Base-by-base conservation (phyloP, 2,797 vertebrate species). In the Chelmon rostratus region DNA sequence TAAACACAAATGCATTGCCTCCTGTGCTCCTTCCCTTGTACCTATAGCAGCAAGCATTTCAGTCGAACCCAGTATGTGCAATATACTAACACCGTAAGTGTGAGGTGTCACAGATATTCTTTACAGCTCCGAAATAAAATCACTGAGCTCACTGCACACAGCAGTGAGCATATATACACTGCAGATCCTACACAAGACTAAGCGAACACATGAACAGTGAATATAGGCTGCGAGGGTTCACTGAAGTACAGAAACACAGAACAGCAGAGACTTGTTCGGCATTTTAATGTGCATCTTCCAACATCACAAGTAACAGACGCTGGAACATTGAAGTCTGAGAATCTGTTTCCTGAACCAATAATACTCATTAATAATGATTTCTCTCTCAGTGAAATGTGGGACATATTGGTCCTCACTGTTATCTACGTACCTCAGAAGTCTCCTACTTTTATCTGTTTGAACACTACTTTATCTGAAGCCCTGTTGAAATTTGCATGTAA, bases 401-500 rank as follows among this genome's bases (percentile, higher is more conserved):
- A 85, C 87, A 61, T 67, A 31, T 57, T 56, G 52, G 50, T 86
- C 66, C 59, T 73, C 72, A 44, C 67, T 73, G 79, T 87, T 77
- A 85, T 89, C 85, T 71, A 53, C 81, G 80, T 79, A 85, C 81
- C 79, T 91, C 82, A 81, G 82, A 88, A 86, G 89, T 82, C 77
- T 44, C 23, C 18, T 76, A 69, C 84, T 89, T 88, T 88, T 86
- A 91, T 88, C 88, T 78, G 71, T 74, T 75, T 78, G 75, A 80
- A 69, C 75, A 58, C 59, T 56, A 62, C 71, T 85, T 79, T 68
- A 87, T 89, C 91, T 87, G 68, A 81, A 59, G 73, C 76, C 13
- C 69, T 40, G 23, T 40, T 79, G 61, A 88, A 83, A 88, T 89
- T 58, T 73, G 37, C 81, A 83, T 83, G 78, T 81, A 70, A 47